Conservation (phyloP, 2,888 invertebrate species). For the Allygus modestus region DNA sequence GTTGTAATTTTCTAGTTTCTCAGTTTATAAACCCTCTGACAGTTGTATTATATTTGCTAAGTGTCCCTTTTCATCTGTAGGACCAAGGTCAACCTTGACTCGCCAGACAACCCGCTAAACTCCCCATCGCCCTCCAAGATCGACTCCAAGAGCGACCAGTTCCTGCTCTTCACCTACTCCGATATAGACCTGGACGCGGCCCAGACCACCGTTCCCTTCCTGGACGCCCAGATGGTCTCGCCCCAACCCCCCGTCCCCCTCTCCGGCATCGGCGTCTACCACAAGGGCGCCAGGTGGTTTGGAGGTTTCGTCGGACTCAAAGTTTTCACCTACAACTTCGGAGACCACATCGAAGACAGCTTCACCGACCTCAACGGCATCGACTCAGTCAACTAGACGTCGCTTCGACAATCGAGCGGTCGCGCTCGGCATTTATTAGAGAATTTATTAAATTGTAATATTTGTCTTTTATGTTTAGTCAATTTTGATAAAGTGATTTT, state of each 20-base stretch:
- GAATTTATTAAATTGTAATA: conserved; percentile 29
- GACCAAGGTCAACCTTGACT: conserved; percentile 77
- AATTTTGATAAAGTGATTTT: conserved; percentile 29
- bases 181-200: conserved; percentile 86
- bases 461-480: conserved; percentile 5
- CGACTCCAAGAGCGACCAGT: conserved; percentile 79
- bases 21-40: no score
- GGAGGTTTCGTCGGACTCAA: conserved; percentile 89
- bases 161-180: conserved; percentile 83
- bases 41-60: no score
- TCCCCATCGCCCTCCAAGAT: conserved; percentile 69
- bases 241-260: conserved; percentile 83
- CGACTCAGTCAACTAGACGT: conserved; percentile 12
- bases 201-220: conserved; percentile 89
- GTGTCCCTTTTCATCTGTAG: no score
- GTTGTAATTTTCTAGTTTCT: no score
- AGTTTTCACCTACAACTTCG: conserved; percentile 83
- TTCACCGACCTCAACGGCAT: conserved; percentile 55
- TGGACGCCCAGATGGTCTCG: conserved; percentile 86
- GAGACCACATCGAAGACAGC: conserved; percentile 64
- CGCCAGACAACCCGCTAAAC: conserved; percentile 84
- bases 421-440: background rate
- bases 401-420: background rate
- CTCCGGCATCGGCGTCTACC: conserved; percentile 87
- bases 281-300: conserved; percentile 83